Conservation (phyloP, 2,888 invertebrate genomes). For the Drosophila mimica region DNA sequence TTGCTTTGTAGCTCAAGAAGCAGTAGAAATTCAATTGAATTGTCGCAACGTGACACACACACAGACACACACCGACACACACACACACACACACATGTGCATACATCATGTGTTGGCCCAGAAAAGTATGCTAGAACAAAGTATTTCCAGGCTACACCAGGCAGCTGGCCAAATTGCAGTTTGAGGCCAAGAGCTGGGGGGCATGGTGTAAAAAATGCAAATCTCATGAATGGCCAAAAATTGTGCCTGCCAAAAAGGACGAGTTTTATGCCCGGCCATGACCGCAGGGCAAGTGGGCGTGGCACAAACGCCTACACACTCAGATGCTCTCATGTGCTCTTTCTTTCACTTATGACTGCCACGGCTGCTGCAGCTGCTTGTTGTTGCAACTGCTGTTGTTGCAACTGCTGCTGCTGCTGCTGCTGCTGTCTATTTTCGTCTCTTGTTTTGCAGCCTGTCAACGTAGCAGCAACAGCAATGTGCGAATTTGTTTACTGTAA, state of each 20-base stretch:
- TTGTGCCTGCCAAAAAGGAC: conserved; percentile 68
- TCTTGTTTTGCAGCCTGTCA: conserved; percentile 74
- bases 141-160: conserved; percentile 45
- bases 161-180: conserved; percentile 62
- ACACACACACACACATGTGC: conserved; percentile 3
- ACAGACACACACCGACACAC: conserved; percentile 26
- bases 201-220: conserved; percentile 69
- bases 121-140: conserved; percentile 72
- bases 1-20: conserved; percentile 56
- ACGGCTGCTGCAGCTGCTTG: conserved; percentile 6
- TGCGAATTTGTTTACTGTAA: conserved; percentile 79
- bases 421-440: conserved; percentile 61
- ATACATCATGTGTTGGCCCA: conserved; percentile 58
- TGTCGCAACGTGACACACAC: conserved; percentile 60
- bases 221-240: conserved; percentile 75
- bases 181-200: conserved; percentile 23
- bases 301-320: conserved; percentile 25
- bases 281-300: conserved; percentile 60
- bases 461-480: conserved; percentile 54
- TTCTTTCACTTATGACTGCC: conserved; percentile 22
- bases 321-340: conserved; percentile 31
- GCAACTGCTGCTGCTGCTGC: conserved; percentile 4
- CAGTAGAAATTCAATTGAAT: conserved; percentile 74
- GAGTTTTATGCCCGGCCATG: conserved; percentile 62
- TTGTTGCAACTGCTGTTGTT: conserved; percentile 6